Conservation (phyloP, 2,113 vertebrate species). For the Notiomystis cincta region DNA sequence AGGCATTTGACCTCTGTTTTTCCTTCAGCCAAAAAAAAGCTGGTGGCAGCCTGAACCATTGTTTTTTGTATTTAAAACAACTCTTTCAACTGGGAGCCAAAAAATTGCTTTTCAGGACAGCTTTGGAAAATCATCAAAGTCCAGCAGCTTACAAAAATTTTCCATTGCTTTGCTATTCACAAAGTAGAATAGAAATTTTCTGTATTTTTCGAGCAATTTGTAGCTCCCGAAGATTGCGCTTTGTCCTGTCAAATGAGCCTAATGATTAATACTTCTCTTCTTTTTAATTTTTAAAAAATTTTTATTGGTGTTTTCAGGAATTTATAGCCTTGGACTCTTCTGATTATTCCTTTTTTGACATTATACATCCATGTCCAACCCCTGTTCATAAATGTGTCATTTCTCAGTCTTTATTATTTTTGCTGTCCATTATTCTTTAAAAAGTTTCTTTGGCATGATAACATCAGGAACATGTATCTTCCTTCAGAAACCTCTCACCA, state of each 20-base stretch:
- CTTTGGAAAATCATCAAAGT: constrained; percentile 15
- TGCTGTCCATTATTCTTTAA: not conserved
- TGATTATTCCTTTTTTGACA: not conserved
- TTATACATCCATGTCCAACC: not conserved
- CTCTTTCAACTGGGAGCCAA: constrained; percentile 16
- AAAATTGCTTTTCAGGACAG: not conserved
- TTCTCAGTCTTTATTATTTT: not conserved
- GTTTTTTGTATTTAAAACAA: constrained; percentile 29
- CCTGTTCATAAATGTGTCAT: not conserved
- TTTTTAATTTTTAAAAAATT: too few relatives aligned
- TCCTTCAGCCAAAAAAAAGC: not conserved
- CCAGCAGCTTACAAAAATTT: not conserved
- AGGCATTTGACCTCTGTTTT: not conserved
- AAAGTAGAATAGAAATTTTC: not conserved
- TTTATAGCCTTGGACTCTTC: not conserved
- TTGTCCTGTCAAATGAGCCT: not conserved
- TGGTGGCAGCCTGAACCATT: not conserved
- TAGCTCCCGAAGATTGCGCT: not conserved
- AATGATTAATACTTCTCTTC: not conserved
- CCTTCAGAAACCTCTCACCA: not conserved
- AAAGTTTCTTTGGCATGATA: not conserved
- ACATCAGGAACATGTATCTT: not conserved
- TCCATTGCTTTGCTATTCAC: not conserved
- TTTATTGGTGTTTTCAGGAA: not conserved
- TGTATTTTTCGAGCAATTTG: not conserved